Base-by-base conservation (phyloP, 2,113 vertebrate genomes). In the Chroicocephalus ridibundus region DNA sequence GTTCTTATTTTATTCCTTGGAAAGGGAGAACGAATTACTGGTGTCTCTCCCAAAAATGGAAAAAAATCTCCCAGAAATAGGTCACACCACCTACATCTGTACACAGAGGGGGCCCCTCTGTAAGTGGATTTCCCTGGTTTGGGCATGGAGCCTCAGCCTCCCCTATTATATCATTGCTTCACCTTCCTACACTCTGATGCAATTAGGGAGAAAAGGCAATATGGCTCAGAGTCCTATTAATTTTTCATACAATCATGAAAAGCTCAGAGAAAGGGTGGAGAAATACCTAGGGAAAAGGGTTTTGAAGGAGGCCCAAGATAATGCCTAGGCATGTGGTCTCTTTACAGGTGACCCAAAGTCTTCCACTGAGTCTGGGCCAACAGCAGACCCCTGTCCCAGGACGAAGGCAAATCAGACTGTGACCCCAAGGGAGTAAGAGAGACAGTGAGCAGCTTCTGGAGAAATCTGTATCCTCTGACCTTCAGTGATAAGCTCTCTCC, bases 21-120 rank as follows among this genome's bases (percentile, higher is more conserved):
- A 96, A 97, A 96, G 87, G 93, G 97, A 92, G 97, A 96, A 97
- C 95, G 84, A 97, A 98, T 97, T 96, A 92, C 94, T 90, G 74
- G 78, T 95, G 96, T 97, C 91, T 98, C 94, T 97, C 95, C 96
- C 95, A 51, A 93, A 98, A 98, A 62, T 7, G 71, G 92, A 91
- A 97, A 93, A 94, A 97, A 96, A 91, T 84, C 88, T 96, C 86
- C 88, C 69, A 97, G 88, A 93, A 91, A 93, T 16, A 96, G 93
- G 93, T 96, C 94, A 95, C 38, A 81, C 36, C 60, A 88, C 40
- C 82, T 65, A 65, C 22, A 31, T 72, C 40, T 88, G 29, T 79
- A 86, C 65, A 76, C 70, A 91, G 51, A 86, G 16, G 42, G 31
- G 52, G 25, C 19, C 62, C 16, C 81, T 57, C 69, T 79, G 34